A percentile compares a stretch with the other conserved stretches of the same genome.
These are phyloP conservation scores for Odontocerum albicorne DNA, from an alignment of 2,888 invertebrate species.

Conservation along the genomic window DNA sequence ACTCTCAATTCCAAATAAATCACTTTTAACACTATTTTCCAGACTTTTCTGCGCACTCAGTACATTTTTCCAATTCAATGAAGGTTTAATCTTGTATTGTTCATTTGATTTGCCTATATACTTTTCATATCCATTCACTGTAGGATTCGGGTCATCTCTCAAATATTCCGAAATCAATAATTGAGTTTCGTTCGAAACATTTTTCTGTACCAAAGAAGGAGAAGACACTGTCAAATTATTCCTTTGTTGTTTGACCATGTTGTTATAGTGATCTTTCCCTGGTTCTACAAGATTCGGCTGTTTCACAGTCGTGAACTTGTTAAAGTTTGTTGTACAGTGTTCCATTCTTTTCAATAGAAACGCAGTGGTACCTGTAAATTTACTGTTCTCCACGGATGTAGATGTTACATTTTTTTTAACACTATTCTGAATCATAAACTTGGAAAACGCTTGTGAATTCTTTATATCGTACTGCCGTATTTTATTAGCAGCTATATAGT, in stretches of 20 bases:
- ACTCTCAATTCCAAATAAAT: neutral
- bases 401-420: slow-evolving; percentile 6
- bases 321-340: slow-evolving; percentile 7
- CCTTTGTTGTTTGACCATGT: too few relatives aligned
- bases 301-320: neutral
- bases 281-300: neutral
- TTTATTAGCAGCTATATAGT: slow-evolving; percentile 24
- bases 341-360: slow-evolving; percentile 21
- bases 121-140: slow-evolving; percentile 10
- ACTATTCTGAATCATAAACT: slow-evolving; percentile 10
- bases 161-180: too few relatives aligned
- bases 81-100: slow-evolving; percentile 17
- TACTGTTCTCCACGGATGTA: slow-evolving; percentile 1
- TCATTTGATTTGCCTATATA: slow-evolving; percentile 9
- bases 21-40: neutral
- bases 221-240: too few relatives aligned
- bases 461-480: slow-evolving; percentile 15
- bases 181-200: too few relatives aligned
- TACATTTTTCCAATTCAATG: slow-evolving; percentile 8
- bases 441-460: slow-evolving; percentile 19
- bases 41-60: neutral
- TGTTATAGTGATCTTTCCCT: neutral
- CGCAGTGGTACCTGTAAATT: slow-evolving; percentile 17
- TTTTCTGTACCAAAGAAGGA: too few relatives aligned
- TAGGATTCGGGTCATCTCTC: neutral